phyloP scores from a whole-genome alignment of 1,140 invertebrate genomes.

The Leptopilina clavipes region DNA sequence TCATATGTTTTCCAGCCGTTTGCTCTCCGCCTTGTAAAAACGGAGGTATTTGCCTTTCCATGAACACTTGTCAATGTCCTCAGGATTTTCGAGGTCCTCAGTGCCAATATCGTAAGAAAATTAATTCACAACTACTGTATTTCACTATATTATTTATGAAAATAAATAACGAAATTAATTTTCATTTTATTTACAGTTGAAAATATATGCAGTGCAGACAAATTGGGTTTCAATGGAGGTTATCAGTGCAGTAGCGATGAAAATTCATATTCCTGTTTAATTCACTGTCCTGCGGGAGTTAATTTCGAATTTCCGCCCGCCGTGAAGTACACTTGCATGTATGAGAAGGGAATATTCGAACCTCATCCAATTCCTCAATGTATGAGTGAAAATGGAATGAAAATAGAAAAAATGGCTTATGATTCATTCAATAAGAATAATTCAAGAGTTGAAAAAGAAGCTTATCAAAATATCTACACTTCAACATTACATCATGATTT shows the following conservation, averaged over 20 bases:
- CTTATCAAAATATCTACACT: not conserved
- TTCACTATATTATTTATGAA: not conserved
- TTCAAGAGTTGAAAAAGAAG: not conserved
- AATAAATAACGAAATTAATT: conserved; percentile 16
- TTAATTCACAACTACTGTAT: not conserved
- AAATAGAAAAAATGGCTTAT: not conserved
- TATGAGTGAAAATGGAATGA: conserved; percentile 56
- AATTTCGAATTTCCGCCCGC: conserved; percentile 78
- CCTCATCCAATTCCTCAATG: conserved; percentile 86
- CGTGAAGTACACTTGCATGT: conserved; percentile 81
- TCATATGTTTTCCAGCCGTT: conserved; percentile 74
- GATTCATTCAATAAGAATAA: not conserved
- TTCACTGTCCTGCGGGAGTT: conserved; percentile 81
- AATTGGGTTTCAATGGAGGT: conserved; percentile 83
- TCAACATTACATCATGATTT: not conserved
- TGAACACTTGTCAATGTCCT: conserved; percentile 85
- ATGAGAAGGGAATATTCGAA: conserved; percentile 80
- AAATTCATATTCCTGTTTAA: conserved; percentile 76
- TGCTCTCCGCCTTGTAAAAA: conserved; percentile 85
- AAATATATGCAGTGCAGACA: conserved; percentile 77
- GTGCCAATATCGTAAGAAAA: conserved; percentile 84
- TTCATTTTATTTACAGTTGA: conserved; percentile 72
- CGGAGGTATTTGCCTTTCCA: conserved; percentile 84
- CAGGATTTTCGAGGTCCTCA: conserved; percentile 81
- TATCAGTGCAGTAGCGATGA: conserved; percentile 81